Conservation (phyloP, 2,113 vertebrate species). For the Mesembrinibis cayennensis region DNA sequence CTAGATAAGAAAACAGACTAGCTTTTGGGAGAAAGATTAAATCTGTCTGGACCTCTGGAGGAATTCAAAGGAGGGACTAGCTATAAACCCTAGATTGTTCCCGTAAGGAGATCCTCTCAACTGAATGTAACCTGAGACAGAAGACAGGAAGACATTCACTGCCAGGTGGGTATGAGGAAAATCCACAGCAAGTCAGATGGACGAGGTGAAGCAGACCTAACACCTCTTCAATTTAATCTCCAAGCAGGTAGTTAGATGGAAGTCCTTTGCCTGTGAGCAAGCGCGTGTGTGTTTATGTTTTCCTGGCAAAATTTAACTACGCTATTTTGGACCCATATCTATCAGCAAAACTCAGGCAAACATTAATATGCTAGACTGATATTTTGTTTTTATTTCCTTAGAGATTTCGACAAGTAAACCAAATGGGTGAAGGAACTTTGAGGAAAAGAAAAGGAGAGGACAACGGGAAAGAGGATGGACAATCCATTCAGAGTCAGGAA, state of each 20-base stretch:
- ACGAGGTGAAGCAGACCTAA: fast-evolving
- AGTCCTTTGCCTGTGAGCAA: neutral
- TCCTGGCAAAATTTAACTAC: neutral
- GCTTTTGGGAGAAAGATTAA: neutral
- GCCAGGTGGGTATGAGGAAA: neutral
- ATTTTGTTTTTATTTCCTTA: neutral
- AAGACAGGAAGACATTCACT: neutral
- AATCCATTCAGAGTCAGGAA: conserved; percentile 25
- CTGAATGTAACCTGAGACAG: neutral
- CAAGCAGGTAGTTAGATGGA: fast-evolving
- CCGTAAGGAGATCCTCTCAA: neutral
- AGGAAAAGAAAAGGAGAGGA: conserved; percentile 40
- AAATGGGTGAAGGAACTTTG: conserved; percentile 62
- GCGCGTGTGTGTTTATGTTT: neutral
- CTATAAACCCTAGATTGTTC: neutral
- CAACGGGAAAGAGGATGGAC: neutral
- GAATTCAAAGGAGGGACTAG: neutral
- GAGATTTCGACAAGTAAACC: neutral
- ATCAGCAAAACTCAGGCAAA: neutral
- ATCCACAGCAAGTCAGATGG: neutral
- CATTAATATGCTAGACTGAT: neutral
- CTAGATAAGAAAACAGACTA: neutral
- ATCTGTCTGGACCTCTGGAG: neutral
- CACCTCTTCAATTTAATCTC: neutral
- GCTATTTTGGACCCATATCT: fast-evolving